Evolutionary conservation across 2,797 vertebrate species (phyloP), one percentile per base, ranked within the genome.

Genomic region (Pachyuromys duprasi): DNA sequence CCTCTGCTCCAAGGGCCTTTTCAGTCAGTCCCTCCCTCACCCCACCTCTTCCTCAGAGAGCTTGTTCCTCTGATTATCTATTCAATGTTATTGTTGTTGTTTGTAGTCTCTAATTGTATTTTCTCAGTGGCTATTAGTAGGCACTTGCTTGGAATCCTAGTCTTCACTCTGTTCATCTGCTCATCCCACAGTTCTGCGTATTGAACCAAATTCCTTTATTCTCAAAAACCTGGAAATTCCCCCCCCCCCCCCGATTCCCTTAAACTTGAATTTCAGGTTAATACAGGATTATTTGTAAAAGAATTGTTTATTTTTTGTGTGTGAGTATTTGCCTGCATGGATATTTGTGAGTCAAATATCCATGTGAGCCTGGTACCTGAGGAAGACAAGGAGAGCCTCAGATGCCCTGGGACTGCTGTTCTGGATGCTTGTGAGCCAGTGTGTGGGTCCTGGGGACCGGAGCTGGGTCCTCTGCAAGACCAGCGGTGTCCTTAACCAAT

Each of bases 251-350:
- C n/a, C 24, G 69, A 12, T 89, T 95, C 53, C 70, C 39, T 92
- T 96, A 36, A 75, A 67, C 4, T 67, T 94, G 70, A 96, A 96
- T 89, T 96, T 53, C 53, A 93, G 42, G 31, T 82, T 95, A 93
- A 92, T 87, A 89, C 55, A 87, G 39, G 83, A 49, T 93, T 57
- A 86, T 76, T 69, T 84, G 36, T 90, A 80, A 94, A 84, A 67
- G 42, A 53, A 69, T 69, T 24, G 69, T 49, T 86, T 33, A 49
- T 84, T 81, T 49, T 69, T 69, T 49, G 13, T n/a, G 12, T 20
- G 9, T 84, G 63, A 31, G 63, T 33, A 69, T 86, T 86, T n/a
- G 63, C 82, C 63, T 84, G 33, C 42, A 14, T 84, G 31, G 42
- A 8, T 49, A n/a, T 86, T 49, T 26, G 42, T 69, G 31, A 69